Conservation (phyloP, 2,797 vertebrate genomes). For the Hyperoplus immaculatus region DNA sequence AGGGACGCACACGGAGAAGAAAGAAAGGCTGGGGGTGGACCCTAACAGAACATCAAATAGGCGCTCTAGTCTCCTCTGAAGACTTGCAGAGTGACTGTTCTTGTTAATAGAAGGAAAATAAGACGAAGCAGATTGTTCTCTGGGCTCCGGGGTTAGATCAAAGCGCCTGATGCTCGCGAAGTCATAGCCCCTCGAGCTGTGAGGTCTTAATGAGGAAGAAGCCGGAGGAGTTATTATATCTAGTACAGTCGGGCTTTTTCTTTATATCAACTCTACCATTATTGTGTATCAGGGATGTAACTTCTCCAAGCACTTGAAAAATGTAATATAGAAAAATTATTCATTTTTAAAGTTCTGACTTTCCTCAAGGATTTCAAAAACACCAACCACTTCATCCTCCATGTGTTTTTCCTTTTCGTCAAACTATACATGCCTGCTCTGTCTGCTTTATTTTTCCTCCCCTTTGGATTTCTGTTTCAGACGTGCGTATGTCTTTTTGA, state of each 20-base stretch:
- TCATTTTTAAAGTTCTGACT: too few relatives aligned
- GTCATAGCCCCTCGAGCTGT: constrained; percentile 26
- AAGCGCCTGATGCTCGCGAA: constrained; percentile 45
- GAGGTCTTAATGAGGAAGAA: constrained; percentile 50
- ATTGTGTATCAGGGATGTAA: not conserved
- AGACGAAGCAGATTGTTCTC: constrained; percentile 42
- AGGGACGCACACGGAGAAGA: constrained; percentile 40
- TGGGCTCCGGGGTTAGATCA: constrained; percentile 51
- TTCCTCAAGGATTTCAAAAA: too few relatives aligned
- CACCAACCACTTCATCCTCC: too few relatives aligned
- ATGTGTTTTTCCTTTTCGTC: too few relatives aligned
- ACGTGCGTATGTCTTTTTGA: too few relatives aligned
- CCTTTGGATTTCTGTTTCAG: too few relatives aligned
- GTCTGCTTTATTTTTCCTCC: too few relatives aligned
- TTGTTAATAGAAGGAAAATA: constrained; percentile 59
- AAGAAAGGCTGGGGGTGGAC: constrained; percentile 15
- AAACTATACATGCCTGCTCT: too few relatives aligned
- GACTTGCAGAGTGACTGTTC: constrained; percentile 31
- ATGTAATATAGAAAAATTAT: not conserved
- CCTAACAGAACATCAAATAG: constrained; percentile 70
- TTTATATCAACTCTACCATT: constrained; percentile 1
- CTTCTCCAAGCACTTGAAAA: not conserved
- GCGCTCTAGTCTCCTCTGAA: constrained; percentile 42
- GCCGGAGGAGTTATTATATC: constrained; percentile 8
- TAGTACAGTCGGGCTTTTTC: not conserved